phyloP scores from a whole-genome alignment of 2,888 invertebrate genomes.

The Chorisops tibialis region DNA sequence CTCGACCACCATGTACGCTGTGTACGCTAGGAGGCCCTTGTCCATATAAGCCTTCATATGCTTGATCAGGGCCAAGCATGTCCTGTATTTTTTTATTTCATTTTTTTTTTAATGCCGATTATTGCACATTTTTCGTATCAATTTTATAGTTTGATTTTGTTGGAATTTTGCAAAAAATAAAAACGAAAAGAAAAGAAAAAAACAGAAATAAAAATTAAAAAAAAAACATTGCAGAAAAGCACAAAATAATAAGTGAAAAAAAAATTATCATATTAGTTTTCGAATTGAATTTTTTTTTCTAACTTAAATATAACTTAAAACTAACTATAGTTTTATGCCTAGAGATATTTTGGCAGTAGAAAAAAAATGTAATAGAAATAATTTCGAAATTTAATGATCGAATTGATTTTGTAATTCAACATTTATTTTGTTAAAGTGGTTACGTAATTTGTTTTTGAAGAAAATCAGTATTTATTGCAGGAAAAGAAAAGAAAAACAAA shows the following conservation, averaged over 20 bases:
- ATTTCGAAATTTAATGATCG: too few species aligned
- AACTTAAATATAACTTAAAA: too few species aligned
- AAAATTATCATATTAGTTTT: neutral
- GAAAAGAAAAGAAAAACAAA: too few species aligned
- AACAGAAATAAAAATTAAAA: slow-evolving; percentile 23
- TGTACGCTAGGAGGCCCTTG: slow-evolving; percentile 86
- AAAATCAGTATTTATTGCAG: too few species aligned
- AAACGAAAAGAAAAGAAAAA: slow-evolving; percentile 23
- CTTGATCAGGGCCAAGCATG: slow-evolving; percentile 82
- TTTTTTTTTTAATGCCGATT: neutral
- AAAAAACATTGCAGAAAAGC: slow-evolving; percentile 6
- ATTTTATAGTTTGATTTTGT: slow-evolving; percentile 27
- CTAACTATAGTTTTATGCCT: too few species aligned
- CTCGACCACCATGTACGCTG: slow-evolving; percentile 72
- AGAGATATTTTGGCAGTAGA: too few species aligned
- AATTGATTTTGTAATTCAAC: too few species aligned
- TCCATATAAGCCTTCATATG: slow-evolving; percentile 89
- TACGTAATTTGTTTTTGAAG: too few species aligned
- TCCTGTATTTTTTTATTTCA: slow-evolving; percentile 41
- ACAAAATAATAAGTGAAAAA: neutral
- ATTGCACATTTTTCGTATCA: neutral
- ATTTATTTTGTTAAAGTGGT: too few species aligned
- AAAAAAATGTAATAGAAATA: too few species aligned
- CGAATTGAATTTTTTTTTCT: neutral
- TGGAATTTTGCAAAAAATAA: slow-evolving; percentile 24